A percentile compares a stretch with the other conserved stretches of the same genome.
phyloP scores from a whole-genome alignment of 2,888 invertebrate genomes.

The Cosmorhoe ocellata region DNA sequence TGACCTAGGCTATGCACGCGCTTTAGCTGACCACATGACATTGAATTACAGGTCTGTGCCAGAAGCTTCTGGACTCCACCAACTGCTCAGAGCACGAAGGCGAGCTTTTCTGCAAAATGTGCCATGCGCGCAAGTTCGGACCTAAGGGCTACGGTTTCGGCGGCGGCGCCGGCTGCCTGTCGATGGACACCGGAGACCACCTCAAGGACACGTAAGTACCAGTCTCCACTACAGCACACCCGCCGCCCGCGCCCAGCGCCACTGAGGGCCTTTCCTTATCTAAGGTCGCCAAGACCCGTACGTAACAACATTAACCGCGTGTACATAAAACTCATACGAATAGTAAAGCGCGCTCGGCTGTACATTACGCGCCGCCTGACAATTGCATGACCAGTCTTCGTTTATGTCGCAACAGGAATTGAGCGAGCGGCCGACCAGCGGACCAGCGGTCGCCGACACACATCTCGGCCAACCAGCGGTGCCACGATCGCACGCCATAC shows the following conservation, averaged over 20 bases:
- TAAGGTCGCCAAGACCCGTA: conserved; percentile 73
- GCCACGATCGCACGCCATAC: conserved; percentile 74
- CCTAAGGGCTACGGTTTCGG: conserved; percentile 99
- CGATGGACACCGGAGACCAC: conserved; percentile 97
- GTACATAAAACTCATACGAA: conserved; percentile 76
- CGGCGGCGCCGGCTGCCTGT: conserved; percentile 97
- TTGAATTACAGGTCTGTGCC: conserved; percentile 90
- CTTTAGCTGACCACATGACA: conserved; percentile 1
- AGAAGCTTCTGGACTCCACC: conserved; percentile 98
- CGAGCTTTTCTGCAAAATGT: conserved; percentile 97
- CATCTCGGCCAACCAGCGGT: conserved; percentile 76
- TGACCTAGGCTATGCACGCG: too few species aligned
- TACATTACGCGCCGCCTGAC: conserved; percentile 80
- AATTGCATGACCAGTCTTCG: conserved; percentile 82
- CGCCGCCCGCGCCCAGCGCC: conserved; percentile 81
- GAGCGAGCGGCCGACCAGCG: conserved; percentile 74
- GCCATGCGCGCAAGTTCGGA: conserved; percentile 99
- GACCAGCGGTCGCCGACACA: conserved; percentile 74
- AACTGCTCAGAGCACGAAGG: conserved; percentile 99
- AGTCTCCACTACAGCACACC: conserved; percentile 57
- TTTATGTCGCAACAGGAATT: conserved; percentile 83
- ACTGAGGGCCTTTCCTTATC: conserved; percentile 83
- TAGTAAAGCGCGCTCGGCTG: conserved; percentile 80
- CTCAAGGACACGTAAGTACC: conserved; percentile 91
- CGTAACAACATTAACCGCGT: conserved; percentile 82